These are phyloP conservation scores for Microplitis mediator DNA, from an alignment of 1,140 invertebrate species.

Conservation along the genomic window DNA sequence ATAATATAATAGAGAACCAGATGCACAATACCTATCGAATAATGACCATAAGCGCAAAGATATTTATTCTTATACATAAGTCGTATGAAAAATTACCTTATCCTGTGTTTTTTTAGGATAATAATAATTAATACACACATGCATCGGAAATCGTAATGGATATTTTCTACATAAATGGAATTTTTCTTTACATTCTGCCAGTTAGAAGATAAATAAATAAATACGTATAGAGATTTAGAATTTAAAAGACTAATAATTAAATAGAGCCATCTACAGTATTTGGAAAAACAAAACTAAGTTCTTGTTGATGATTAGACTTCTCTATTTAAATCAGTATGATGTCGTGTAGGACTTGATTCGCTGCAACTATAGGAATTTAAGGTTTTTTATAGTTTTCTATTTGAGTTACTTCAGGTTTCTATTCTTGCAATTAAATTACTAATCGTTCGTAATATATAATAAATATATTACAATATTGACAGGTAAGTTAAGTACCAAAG, in stretches of 20 bases:
- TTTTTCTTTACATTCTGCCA: neutral
- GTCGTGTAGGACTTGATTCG: neutral
- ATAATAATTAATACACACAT: neutral
- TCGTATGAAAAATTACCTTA: too few species aligned
- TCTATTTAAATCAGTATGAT: neutral
- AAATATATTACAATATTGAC: too few species aligned
- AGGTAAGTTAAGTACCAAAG: too few species aligned
- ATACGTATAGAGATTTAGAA: neutral
- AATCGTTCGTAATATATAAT: too few species aligned
- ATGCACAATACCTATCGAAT: conserved; percentile 20
- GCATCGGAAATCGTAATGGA: neutral
- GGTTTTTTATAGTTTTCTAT: neutral
- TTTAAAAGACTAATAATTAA: neutral
- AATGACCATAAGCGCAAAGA: neutral
- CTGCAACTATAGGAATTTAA: neutral
- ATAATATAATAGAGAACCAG: neutral
- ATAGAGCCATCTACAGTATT: neutral
- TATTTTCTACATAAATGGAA: neutral
- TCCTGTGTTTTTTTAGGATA: neutral
- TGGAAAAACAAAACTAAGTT: neutral
- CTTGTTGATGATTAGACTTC: neutral
- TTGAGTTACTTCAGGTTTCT: neutral
- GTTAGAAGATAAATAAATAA: neutral
- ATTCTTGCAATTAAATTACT: neutral
- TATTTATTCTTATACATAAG: neutral